A percentile compares a stretch with the other conserved stretches of the same genome.
Conservation (phyloP, 2,888 invertebrate genomes). For the Clepsis dumicolana region DNA sequence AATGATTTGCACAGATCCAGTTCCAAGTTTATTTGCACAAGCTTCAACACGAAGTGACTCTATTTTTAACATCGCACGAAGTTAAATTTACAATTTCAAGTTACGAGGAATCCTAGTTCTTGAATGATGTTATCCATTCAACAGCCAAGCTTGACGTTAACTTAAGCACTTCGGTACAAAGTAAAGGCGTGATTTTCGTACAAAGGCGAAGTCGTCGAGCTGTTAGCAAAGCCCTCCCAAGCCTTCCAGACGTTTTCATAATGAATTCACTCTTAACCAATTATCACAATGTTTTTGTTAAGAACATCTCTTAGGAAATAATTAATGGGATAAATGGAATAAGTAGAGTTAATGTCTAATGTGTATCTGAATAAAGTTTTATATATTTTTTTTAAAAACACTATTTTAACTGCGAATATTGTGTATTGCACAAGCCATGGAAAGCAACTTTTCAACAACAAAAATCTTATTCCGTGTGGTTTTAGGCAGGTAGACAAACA, state of each 20-base stretch:
- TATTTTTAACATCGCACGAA: not conserved
- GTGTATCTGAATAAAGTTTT: too few species aligned
- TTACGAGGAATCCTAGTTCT: conserved; percentile 1
- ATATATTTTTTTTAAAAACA: too few species aligned
- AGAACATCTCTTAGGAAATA: conserved; percentile 5
- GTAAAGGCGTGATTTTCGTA: conserved; percentile 22
- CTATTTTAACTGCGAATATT: too few species aligned
- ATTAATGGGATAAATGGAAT: not conserved
- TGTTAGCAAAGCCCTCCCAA: conserved; percentile 17
- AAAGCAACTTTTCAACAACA: too few species aligned
- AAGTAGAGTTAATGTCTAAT: not conserved
- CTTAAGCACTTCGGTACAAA: conserved; percentile 11
- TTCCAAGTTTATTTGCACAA: not conserved
- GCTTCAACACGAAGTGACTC: not conserved
- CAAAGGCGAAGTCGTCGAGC: conserved; percentile 14
- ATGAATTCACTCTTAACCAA: conserved; percentile 24
- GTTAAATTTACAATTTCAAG: not conserved
- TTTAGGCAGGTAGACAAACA: too few species aligned
- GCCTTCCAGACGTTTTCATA: conserved; percentile 16
- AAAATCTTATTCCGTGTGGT: too few species aligned
- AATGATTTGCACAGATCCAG: too few species aligned
- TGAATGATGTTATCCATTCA: conserved; percentile 10
- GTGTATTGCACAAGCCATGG: too few species aligned
- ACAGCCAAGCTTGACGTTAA: conserved; percentile 9
- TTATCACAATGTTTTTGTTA: conserved; percentile 15